Evolutionary conservation across 1,140 invertebrate species (phyloP), one percentile per base, ranked within the genome.

Genomic region (Halictus rubicundus): DNA sequence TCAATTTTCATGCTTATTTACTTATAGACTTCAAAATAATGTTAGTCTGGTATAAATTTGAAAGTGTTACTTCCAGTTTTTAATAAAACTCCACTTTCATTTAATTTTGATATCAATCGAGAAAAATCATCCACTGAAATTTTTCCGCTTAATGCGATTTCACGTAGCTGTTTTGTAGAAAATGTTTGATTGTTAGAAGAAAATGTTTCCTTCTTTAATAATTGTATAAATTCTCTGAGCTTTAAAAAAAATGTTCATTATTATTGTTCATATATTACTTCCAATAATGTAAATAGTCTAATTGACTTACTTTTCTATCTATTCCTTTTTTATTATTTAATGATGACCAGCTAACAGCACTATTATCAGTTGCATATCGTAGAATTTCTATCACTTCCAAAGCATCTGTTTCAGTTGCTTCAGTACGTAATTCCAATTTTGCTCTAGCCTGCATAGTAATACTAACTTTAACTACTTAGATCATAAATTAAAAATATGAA

Each of bases 331-430:
- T 96, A 59, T 95, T 95, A 54, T 70, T 69, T 65, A 46, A 79
- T 42, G 19, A n/a, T n/a, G 63, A 32, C 9, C 23, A 57, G 64
- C 63, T 32, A 65, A 25, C 21, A 32, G 32, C 19, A 32, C 25
- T 37, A 27, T 64, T 70, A 27, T 78, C 37, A 64, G 64, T 57
- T 88, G 97, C 97, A 88, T 96, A 95, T 84, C 96, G 96, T 90
- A 98, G 95, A 68, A 99, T 95, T 88, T 98, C 96, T 27, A 99
- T 94, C 25, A 98, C 96, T 90, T 99, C 97, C 73, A 94, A 91
- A 7, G 98, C 98, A 94, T 99, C 98, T 72, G 94, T 87, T 73
- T 92, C 94, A 10, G 96, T 97, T 1, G 96, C 97, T 89, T 95
- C 94, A 91, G 96, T 96, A 80, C 97, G 93, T 64, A 99, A 93